Percentiles rank a stretch among this genome's conserved stretches.
These are phyloP conservation scores for Acrocephalus scirpaceus DNA, from an alignment of 2,797 vertebrate species.

Conservation along the genomic window DNA sequence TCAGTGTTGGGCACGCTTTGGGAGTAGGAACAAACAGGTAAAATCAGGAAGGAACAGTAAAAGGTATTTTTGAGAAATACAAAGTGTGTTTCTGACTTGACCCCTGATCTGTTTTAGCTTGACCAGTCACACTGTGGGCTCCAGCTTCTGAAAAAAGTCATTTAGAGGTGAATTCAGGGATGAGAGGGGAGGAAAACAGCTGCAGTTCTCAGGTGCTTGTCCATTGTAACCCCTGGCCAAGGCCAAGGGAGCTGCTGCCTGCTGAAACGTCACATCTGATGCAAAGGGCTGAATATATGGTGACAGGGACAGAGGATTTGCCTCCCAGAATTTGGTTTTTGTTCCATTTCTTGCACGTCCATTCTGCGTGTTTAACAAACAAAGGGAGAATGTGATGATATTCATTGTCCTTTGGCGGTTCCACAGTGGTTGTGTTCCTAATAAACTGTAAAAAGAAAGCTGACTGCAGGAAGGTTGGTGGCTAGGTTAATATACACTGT, in stretches of 20 bases:
- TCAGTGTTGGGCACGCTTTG: background rate
- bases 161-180: background rate
- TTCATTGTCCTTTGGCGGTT: background rate
- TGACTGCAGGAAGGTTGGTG: conserved; percentile 11
- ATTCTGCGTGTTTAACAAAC: background rate
- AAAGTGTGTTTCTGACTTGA: background rate
- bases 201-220: background rate
- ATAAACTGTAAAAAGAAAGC: conserved; percentile 27
- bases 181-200: background rate
- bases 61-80: background rate
- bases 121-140: background rate
- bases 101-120: background rate
- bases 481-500: conserved; percentile 22
- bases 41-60: background rate
- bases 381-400: background rate
- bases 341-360: accelerated
- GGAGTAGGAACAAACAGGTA: background rate
- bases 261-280: accelerated
- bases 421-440: background rate
- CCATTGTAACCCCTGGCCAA: background rate
- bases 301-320: background rate
- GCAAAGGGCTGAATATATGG: accelerated
- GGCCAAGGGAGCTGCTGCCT: background rate
- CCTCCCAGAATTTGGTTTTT: background rate
- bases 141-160: background rate